Evolutionary conservation across 2,113 vertebrate genomes (phyloP).

Genomic region (Megaceryle torquata): DNA sequence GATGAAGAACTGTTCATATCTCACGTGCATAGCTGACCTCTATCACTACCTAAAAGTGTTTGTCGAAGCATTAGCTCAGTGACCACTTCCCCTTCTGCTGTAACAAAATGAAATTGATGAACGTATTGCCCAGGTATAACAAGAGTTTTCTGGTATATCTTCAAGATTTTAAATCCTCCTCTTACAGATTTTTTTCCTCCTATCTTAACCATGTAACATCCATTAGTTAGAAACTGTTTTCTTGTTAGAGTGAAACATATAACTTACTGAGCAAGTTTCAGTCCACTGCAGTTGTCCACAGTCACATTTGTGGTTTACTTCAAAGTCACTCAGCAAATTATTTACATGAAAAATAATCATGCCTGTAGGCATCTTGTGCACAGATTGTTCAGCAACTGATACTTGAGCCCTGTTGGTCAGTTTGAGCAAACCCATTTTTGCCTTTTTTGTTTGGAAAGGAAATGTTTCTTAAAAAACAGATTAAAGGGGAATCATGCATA

Average conservation of each 20-base stretch:
- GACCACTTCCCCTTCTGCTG: not conserved
- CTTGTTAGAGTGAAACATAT: not conserved
- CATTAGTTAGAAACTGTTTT: not conserved
- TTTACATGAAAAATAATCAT: not conserved
- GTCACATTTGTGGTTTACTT: not conserved
- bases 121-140: not conserved
- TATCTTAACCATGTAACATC: not conserved
- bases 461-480: conserved; percentile 17
- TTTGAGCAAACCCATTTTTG: conserved; percentile 7
- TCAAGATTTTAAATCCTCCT: not conserved
- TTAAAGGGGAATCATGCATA: conserved; percentile 64
- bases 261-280: not conserved
- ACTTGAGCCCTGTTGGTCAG: conserved; percentile 28
- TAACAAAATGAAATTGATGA: not conserved
- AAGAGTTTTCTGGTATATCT: not conserved
- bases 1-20: not conserved
- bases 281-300: not conserved
- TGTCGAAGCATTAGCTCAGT: not conserved
- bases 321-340: not conserved
- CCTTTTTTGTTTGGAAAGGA: not conserved
- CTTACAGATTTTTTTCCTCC: not conserved
- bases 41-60: not conserved
- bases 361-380: not conserved
- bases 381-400: not conserved
- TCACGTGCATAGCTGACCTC: not conserved